Evolutionary conservation across 2,797 vertebrate genomes (phyloP).

Genomic region (Chiroxiphia lanceolata): DNA sequence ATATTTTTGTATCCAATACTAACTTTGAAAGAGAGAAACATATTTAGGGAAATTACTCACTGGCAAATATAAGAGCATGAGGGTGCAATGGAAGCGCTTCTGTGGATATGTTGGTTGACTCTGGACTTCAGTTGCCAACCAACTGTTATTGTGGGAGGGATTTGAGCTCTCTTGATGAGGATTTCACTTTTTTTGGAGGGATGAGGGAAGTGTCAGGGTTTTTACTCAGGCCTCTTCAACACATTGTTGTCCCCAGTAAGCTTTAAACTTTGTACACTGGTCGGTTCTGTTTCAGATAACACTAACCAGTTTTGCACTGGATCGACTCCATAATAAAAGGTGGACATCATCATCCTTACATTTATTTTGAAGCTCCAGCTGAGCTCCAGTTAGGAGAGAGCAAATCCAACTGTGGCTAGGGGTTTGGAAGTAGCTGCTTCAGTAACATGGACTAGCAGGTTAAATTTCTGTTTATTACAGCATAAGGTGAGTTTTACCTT

Average conservation of each 20-base stretch:
- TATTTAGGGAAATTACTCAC: not conserved
- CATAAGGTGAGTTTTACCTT: not conserved
- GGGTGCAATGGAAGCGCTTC: not conserved
- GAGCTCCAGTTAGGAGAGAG: not conserved
- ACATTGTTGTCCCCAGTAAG: not conserved
- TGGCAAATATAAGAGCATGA: not conserved
- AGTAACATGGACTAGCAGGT: not conserved
- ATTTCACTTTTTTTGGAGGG: not conserved
- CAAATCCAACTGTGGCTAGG: not conserved
- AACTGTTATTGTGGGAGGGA: not conserved
- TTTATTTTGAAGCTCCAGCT: not conserved
- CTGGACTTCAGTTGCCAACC: not conserved
- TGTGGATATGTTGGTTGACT: not conserved
- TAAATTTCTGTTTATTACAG: not conserved
- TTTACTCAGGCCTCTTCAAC: not conserved
- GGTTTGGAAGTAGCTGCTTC: not conserved
- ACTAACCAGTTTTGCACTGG: not conserved
- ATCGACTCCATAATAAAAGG: accelerated
- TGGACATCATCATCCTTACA: not conserved
- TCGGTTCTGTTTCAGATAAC: not conserved
- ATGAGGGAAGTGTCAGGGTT: not conserved
- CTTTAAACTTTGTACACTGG: not conserved
- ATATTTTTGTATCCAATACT: not conserved
- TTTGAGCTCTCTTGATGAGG: not conserved
- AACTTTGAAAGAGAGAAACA: not conserved